phyloP scores from a whole-genome alignment of 2,113 vertebrate genomes.

The Podiceps cristatus region DNA sequence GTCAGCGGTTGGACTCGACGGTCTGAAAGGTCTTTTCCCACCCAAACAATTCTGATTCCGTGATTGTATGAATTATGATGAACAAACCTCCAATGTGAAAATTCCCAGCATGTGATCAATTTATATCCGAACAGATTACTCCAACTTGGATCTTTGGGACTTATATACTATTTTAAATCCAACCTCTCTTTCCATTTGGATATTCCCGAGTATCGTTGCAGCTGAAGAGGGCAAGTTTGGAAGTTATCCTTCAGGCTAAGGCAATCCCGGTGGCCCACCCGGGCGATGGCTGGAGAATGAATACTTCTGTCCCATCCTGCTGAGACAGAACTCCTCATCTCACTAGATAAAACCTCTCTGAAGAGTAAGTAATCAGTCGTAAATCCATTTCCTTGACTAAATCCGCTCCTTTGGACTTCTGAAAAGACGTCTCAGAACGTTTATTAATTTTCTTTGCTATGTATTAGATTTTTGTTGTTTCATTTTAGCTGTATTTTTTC shows the following conservation, averaged over 20 bases:
- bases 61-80: no score
- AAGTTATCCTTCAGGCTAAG: background rate
- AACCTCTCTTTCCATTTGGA: background rate
- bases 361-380: background rate
- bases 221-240: background rate
- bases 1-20: no score
- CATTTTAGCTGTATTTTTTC: conserved; percentile 12
- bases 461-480: background rate
- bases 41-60: no score
- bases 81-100: background rate
- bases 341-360: background rate
- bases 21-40: no score
- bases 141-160: background rate
- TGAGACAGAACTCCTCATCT: background rate
- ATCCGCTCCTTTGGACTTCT: background rate
- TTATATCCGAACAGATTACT: background rate
- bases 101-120: background rate
- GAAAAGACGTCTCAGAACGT: background rate
- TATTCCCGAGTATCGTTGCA: background rate
- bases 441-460: background rate
- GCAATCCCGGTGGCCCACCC: background rate
- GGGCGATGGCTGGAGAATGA: background rate
- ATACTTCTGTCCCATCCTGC: background rate
- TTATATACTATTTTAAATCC: background rate
- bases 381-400: background rate